Conservation (phyloP, 2,888 invertebrate species). For the Petrolisthes cinctipes region DNA sequence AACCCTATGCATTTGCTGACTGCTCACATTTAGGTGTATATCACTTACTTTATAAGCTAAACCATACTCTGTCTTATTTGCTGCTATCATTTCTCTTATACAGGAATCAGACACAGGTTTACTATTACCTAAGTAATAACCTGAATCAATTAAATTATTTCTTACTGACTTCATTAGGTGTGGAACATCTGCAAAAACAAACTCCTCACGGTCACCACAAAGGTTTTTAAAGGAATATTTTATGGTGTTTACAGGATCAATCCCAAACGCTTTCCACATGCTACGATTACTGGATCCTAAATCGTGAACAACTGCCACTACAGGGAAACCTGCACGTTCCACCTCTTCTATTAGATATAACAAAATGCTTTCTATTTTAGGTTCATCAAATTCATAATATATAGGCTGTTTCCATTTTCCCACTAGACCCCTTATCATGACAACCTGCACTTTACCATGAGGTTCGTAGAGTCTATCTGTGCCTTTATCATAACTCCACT, state of each 20-base stretch:
- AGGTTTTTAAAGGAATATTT: neutral
- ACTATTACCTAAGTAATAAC: slow-evolving; percentile 1
- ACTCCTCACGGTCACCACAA: neutral
- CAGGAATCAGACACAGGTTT: neutral
- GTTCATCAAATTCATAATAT: too few relatives aligned
- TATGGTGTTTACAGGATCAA: slow-evolving; percentile 7
- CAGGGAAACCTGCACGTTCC: too few relatives aligned
- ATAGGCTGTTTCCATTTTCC: too few relatives aligned
- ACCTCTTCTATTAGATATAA: too few relatives aligned
- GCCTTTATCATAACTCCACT: too few relatives aligned
- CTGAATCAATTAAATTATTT: slow-evolving; percentile 26
- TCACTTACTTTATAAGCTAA: neutral
- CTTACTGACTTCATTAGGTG: slow-evolving; percentile 4
- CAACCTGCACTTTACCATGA: too few relatives aligned
- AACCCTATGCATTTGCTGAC: slow-evolving; percentile 1
- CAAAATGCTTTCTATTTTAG: too few relatives aligned
- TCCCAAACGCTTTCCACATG: slow-evolving; percentile 6
- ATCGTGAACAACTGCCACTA: too few relatives aligned
- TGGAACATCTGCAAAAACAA: slow-evolving; percentile 19
- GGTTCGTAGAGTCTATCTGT: too few relatives aligned
- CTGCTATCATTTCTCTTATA: slow-evolving; percentile 9
- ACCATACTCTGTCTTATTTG: neutral
- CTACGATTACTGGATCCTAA: neutral
- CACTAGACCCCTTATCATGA: too few relatives aligned
- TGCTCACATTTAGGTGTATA: neutral